Percentiles rank a stretch among this genome's conserved stretches.
phyloP scores from a whole-genome alignment of 2,797 vertebrate species.

The Poecilia picta region DNA sequence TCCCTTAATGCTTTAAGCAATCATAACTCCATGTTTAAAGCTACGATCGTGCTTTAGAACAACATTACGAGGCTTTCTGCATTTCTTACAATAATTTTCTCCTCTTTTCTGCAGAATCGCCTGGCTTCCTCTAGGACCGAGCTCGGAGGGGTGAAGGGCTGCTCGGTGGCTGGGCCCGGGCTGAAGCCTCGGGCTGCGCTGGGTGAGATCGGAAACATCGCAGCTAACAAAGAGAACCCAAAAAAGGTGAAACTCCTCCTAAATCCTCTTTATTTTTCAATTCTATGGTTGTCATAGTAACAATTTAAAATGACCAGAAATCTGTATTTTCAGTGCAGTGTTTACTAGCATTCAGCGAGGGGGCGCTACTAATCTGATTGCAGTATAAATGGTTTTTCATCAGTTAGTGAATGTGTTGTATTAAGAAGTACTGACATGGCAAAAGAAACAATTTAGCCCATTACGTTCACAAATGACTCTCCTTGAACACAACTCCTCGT shows the following conservation, averaged over 20 bases:
- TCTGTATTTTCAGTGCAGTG: not conserved
- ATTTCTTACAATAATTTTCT: not conserved
- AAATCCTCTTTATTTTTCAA: not conserved
- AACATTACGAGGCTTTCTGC: not conserved
- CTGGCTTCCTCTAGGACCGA: conserved; percentile 69
- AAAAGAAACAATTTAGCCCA: too few species aligned
- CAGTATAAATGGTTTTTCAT: not conserved
- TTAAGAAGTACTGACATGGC: not conserved
- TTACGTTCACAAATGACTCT: too few species aligned
- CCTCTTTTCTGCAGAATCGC: conserved; percentile 72
- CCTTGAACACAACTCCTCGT: not conserved
- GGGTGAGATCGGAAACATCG: conserved; percentile 81
- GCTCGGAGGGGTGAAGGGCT: conserved; percentile 72
- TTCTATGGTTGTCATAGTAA: not conserved
- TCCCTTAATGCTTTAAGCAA: not conserved
- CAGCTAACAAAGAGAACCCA: conserved; percentile 29
- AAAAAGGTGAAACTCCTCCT: conserved; percentile 71
- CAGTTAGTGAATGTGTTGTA: not conserved
- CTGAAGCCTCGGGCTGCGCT: conserved; percentile 78
- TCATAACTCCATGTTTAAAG: not conserved
- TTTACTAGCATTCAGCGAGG: not conserved
- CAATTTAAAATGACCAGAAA: not conserved
- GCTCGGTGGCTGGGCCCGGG: conserved; percentile 43
- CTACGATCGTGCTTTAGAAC: not conserved
- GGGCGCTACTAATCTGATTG: not conserved